phyloP scores from a whole-genome alignment of 2,888 invertebrate species.

The Chalcis sispes region DNA sequence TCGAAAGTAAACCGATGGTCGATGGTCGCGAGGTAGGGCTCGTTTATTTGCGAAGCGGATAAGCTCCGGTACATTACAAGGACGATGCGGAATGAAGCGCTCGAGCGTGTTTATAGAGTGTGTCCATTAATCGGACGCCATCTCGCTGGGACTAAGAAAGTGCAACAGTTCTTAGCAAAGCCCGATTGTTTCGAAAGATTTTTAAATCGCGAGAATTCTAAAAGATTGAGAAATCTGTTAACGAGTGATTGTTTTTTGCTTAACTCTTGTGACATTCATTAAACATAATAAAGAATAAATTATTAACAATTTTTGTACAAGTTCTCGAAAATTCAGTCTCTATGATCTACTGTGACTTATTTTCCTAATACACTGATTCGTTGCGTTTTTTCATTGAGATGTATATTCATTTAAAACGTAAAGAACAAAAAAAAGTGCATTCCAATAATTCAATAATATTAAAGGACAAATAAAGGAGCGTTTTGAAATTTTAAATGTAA shows the following conservation, averaged over 20 bases:
- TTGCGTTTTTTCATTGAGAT: too few species aligned
- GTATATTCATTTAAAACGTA: too few species aligned
- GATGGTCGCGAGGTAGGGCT: conserved; percentile 85
- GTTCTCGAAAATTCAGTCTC: too few species aligned
- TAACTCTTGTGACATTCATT: too few species aligned
- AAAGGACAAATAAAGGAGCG: too few species aligned
- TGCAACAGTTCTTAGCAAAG: conserved; percentile 91
- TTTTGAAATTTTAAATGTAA: too few species aligned
- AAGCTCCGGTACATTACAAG: conserved; percentile 91
- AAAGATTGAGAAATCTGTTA: background rate
- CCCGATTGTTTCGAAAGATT: conserved; percentile 87
- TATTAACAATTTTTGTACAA: too few species aligned
- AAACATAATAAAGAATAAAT: too few species aligned
- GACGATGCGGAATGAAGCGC: conserved; percentile 90
- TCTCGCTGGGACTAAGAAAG: conserved; percentile 95
- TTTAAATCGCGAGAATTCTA: conserved; percentile 41
- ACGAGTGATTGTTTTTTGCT: conserved; percentile 13
- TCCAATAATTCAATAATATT: too few species aligned
- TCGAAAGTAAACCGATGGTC: conserved; percentile 83
- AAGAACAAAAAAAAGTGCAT: too few species aligned
- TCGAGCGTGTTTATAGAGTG: conserved; percentile 87
- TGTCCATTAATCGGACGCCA: conserved; percentile 95
- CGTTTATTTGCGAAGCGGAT: conserved; percentile 94
- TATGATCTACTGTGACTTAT: too few species aligned
- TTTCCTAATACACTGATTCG: too few species aligned